Conservation (phyloP, 2,888 invertebrate genomes). For the Anoplius nigerrimus region DNA sequence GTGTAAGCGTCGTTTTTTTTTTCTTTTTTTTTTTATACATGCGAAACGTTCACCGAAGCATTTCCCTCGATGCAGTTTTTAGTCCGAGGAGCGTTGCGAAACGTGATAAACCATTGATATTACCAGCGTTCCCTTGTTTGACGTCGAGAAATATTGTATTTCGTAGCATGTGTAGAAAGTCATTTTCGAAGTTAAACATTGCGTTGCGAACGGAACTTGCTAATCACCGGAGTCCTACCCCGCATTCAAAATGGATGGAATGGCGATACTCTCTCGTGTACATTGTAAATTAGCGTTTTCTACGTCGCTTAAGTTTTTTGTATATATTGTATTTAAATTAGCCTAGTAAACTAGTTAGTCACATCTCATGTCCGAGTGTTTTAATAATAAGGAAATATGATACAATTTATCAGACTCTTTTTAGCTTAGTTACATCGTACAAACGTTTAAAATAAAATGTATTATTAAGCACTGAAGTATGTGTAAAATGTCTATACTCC, state of each 20-base stretch:
- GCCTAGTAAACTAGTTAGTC: conserved; percentile 24
- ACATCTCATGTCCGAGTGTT: background rate
- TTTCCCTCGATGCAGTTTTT: too few relatives aligned
- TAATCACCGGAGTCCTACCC: background rate
- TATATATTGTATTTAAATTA: conserved; percentile 58
- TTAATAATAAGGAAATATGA: background rate
- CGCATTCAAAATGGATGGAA: background rate
- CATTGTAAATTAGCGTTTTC: conserved; percentile 24
- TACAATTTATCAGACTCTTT: background rate
- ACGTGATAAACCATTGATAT: too few relatives aligned
- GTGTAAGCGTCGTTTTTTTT: too few relatives aligned
- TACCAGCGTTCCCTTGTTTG: too few relatives aligned
- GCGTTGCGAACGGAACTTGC: background rate
- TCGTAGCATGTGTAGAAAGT: background rate
- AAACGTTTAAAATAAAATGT: too few relatives aligned
- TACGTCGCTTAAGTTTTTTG: conserved; percentile 45
- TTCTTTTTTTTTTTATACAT: too few relatives aligned
- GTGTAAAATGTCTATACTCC: too few relatives aligned
- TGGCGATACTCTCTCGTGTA: background rate
- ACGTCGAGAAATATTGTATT: background rate
- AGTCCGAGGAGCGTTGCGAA: too few relatives aligned
- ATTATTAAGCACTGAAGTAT: too few relatives aligned
- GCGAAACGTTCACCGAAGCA: too few relatives aligned
- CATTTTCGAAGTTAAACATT: background rate
- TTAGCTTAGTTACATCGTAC: too few relatives aligned